A percentile compares a stretch with the other conserved stretches of the same genome.
Evolutionary conservation across 35 echinoderm and acorn worm genomes (phyloP).

Genomic region (Heliocidaris erythrogramma): DNA sequence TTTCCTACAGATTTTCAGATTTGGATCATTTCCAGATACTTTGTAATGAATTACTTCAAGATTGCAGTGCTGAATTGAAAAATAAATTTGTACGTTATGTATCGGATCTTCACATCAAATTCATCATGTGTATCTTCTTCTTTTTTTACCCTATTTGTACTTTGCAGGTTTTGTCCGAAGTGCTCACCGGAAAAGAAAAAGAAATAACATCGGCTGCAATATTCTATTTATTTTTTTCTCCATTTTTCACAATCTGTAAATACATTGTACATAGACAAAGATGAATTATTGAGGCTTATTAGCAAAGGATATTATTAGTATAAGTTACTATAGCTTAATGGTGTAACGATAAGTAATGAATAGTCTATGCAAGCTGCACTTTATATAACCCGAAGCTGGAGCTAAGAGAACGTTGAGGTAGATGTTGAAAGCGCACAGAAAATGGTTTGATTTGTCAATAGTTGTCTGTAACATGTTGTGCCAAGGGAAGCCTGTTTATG

Average conservation of each 20-base stretch:
- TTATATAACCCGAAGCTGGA: neutral
- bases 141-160: neutral
- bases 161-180: constrained; percentile 88
- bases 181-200: constrained; percentile 93
- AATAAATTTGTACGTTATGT: no score
- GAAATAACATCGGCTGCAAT: constrained; percentile 74
- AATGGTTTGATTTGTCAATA: neutral
- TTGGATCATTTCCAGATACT: no score
- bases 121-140: neutral
- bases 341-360: neutral
- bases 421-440: neutral
- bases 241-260: constrained; percentile 30
- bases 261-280: constrained; percentile 31
- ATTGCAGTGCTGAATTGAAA: no score
- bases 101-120: no score
- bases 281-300: constrained; percentile 37
- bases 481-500: neutral
- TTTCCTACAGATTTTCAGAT: no score
- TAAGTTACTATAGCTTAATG: neutral
- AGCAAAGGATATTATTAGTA: constrained; percentile 19
- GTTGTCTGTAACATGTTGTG: neutral
- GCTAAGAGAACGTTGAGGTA: neutral
- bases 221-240: constrained; percentile 27
- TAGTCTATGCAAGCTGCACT: neutral
- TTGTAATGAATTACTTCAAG: no score